Conservation (phyloP, 2,113 vertebrate genomes). For the Cyanoramphus novaezelandiae region DNA sequence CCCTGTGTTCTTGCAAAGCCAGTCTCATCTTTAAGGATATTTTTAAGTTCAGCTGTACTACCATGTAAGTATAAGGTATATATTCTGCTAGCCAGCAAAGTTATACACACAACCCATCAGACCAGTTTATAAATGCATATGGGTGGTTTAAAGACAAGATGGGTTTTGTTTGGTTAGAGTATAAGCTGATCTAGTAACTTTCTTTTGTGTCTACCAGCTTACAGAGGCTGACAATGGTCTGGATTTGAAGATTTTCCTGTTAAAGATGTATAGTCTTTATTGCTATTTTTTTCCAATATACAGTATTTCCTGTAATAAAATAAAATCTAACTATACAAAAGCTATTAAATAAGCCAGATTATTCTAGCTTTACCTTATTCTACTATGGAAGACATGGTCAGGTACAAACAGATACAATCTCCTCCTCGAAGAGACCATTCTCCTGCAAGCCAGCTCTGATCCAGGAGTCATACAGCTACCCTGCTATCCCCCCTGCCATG, state of each 20-base stretch:
- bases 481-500: background rate
- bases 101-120: background rate
- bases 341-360: background rate
- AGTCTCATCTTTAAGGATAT: background rate
- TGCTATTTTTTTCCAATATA: background rate
- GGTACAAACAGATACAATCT: background rate
- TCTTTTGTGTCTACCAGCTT: background rate
- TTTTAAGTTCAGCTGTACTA: background rate
- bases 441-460: background rate
- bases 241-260: background rate
- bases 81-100: background rate
- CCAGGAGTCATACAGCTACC: background rate
- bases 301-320: background rate
- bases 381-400: background rate
- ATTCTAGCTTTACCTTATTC: background rate
- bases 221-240: background rate
- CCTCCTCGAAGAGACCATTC: accelerated
- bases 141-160: background rate
- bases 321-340: background rate
- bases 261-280: background rate
- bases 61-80: background rate
- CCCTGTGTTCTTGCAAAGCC: background rate
- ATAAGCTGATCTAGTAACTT: background rate
- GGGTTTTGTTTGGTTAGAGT: background rate
- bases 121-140: background rate